Base-by-base conservation (phyloP, 2,113 vertebrate genomes). In the Raphicerus campestris region DNA sequence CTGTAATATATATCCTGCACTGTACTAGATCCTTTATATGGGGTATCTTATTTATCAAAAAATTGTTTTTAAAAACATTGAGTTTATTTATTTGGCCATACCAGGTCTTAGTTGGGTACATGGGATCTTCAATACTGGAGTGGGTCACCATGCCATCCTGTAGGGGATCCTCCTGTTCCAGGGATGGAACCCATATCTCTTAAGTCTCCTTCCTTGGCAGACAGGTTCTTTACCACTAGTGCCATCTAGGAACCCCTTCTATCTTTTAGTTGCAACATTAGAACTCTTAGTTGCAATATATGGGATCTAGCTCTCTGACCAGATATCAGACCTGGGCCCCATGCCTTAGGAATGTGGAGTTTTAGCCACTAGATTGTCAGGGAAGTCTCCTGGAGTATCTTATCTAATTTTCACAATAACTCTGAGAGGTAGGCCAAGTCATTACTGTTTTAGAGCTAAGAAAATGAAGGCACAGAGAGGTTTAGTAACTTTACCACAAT, bases 321-420 rank as follows among this genome's bases (percentile, higher is more conserved):
- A 42, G 70, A 22, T 11, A 39, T 39, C 66, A 39, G 19, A 39
- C n/a, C 10, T 39, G 66, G 39, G 70, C 11, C 39, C 39, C 39
- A 15, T 42, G 39, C 0, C 0, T 75, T 75, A 26, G 11, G 39
- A 75, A 42, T 42, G 39, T 75, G 70, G 70, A 75, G 39, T 75
- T 75, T 42, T 75, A 75, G 39, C 39, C 22, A 26, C 70, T 75
- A 7, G 39, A 42, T 3, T 26, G 22, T 42, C 39, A 75, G 22
- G 3, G 39, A 42, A 75, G 70, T 75, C 11, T 75, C 39, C 11
- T 24, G 17, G 45, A 70, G 10, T 35, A 80, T 87, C 8, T 95
- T 28, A 85, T 82, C 81, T 91, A 93, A 83, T 85, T 16, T 91
- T 91, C n/a, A 70, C 53, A 88, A 32, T 75, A 95, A 88, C 24